Percentiles rank a stretch among this genome's conserved stretches.
Conservation (phyloP, 2,113 vertebrate species). For the Cephalophus harveyi region DNA sequence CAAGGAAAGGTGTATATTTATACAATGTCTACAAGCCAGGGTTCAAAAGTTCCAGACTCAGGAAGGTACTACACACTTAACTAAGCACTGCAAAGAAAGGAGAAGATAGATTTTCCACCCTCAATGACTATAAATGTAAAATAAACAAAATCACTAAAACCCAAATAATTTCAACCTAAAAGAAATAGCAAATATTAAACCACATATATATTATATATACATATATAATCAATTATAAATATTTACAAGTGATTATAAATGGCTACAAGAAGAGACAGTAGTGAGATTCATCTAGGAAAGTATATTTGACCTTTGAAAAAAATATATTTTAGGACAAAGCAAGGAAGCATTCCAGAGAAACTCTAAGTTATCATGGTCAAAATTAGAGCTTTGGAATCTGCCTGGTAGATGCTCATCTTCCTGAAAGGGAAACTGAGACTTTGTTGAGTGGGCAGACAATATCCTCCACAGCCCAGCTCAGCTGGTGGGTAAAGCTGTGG, state of each 20-base stretch:
- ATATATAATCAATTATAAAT: background rate
- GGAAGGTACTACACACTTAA: background rate
- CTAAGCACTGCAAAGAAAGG: background rate
- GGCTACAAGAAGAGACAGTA: background rate
- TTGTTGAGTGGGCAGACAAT: background rate
- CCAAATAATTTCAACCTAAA: background rate
- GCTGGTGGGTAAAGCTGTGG: slow-evolving; percentile 38
- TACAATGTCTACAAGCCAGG: background rate
- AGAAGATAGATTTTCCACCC: background rate
- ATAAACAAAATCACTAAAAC: slow-evolving; percentile 2
- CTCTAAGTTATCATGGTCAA: background rate
- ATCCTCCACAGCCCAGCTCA: background rate
- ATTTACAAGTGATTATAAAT: background rate
- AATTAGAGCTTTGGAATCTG: background rate
- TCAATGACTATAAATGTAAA: slow-evolving; percentile 26
- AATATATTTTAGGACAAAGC: slow-evolving; percentile 20
- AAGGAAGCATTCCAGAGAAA: background rate
- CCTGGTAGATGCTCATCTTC: background rate
- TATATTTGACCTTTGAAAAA: slow-evolving; percentile 5
- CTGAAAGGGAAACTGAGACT: slow-evolving; percentile 40
- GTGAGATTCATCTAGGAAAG: slow-evolving; percentile 8
- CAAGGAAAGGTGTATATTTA: background rate
- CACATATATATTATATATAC: background rate
- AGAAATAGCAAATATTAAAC: slow-evolving; percentile 7
- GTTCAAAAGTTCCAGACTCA: slow-evolving; percentile 26